Percentiles rank a stretch among this genome's conserved stretches.
phyloP scores from a whole-genome alignment of 2,888 invertebrate species.

The Prosopocoilus inquinatus region DNA sequence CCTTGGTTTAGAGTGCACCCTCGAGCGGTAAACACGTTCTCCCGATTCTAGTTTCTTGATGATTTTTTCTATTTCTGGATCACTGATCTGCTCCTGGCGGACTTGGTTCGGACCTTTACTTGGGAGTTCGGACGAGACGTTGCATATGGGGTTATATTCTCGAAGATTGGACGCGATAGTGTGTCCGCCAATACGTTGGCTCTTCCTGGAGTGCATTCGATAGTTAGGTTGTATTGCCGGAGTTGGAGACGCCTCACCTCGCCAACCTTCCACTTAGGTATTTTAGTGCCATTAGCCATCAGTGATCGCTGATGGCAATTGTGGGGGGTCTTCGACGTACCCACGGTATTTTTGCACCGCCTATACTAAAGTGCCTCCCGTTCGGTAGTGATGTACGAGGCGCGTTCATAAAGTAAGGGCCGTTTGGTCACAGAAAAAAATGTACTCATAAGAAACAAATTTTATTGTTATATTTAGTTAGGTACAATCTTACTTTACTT shows the following conservation, averaged over 20 bases:
- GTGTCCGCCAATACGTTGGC: neutral
- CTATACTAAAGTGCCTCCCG: slow-evolving; percentile 34
- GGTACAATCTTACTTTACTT: too few species aligned
- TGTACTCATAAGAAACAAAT: too few species aligned
- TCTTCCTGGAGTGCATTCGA: slow-evolving; percentile 42
- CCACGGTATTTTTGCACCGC: slow-evolving; percentile 42
- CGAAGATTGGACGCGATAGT: too few species aligned
- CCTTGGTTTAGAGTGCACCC: slow-evolving; percentile 4
- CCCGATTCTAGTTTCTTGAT: neutral
- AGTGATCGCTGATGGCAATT: slow-evolving; percentile 46
- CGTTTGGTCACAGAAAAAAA: too few species aligned
- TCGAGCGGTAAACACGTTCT: too few species aligned
- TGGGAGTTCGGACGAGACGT: slow-evolving; percentile 39
- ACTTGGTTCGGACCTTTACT: neutral
- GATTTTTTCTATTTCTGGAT: neutral
- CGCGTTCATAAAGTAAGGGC: too few species aligned
- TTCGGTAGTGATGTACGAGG: slow-evolving; percentile 39
- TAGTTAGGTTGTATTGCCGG: slow-evolving; percentile 39
- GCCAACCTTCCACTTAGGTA: slow-evolving; percentile 45
- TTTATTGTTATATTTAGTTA: too few species aligned
- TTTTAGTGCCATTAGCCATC: slow-evolving; percentile 46
- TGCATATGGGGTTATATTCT: slow-evolving; percentile 9
- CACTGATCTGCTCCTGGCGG: neutral
- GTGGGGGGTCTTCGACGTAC: slow-evolving; percentile 42
- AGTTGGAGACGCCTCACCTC: slow-evolving; percentile 43